Percentiles rank a stretch among this genome's conserved stretches.
Evolutionary conservation across 2,888 invertebrate species (phyloP).

Genomic region (Drosophila mayaguana): DNA sequence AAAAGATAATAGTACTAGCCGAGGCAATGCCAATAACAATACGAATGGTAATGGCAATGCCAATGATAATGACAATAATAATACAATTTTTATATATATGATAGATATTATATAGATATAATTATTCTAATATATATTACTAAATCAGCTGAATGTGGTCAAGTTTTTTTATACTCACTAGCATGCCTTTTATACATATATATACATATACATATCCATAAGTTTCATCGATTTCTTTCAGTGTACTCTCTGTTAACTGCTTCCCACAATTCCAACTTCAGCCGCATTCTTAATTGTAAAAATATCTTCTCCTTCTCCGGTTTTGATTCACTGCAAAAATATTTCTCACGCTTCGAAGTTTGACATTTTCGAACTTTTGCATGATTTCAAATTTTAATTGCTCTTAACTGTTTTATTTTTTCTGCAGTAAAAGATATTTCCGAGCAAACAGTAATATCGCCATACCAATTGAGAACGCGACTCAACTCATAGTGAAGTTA

Average conservation of each 20-base stretch:
- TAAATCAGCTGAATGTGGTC: too few species aligned
- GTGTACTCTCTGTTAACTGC: conserved; percentile 37
- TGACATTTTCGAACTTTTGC: conserved; percentile 85
- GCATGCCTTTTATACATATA: too few species aligned
- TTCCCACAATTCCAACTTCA: conserved; percentile 68
- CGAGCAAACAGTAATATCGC: conserved; percentile 37
- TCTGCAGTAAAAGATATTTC: conserved; percentile 25
- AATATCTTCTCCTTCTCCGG: conserved; percentile 74
- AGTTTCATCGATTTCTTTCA: too few species aligned
- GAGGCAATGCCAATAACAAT: background rate
- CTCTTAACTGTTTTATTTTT: conserved; percentile 77
- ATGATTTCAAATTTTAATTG: conserved; percentile 84
- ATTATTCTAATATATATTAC: too few species aligned
- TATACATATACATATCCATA: too few species aligned
- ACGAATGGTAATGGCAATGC: background rate
- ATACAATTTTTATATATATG: too few species aligned
- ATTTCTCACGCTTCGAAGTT: conserved; percentile 84
- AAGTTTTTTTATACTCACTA: too few species aligned
- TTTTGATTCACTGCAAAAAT: conserved; percentile 79
- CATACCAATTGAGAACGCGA: conserved; percentile 52
- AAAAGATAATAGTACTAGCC: too few species aligned
- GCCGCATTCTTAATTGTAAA: conserved; percentile 74
- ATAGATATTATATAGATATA: too few species aligned
- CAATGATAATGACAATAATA: background rate
- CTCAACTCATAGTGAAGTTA: conserved; percentile 24